phyloP scores from a whole-genome alignment of 2,797 vertebrate species.

The Darevskia nairensis region DNA sequence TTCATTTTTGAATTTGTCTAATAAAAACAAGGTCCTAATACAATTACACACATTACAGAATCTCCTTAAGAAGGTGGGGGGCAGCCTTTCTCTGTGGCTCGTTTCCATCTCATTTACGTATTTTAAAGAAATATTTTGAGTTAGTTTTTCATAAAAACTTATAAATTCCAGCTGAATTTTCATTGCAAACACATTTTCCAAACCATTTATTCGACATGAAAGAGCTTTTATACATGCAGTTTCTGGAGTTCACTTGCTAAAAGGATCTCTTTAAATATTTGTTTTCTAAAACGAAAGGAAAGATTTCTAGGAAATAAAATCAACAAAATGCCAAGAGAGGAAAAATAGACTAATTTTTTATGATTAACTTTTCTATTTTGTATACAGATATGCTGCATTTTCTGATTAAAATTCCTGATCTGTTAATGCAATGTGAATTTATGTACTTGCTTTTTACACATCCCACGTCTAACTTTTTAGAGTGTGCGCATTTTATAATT shows the following conservation, averaged over 20 bases:
- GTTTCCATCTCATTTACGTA: not conserved
- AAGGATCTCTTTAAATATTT: conserved; percentile 26
- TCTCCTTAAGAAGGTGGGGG: not conserved
- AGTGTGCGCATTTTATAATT: conserved; percentile 40
- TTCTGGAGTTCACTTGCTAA: conserved; percentile 13
- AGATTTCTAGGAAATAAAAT: conserved; percentile 55
- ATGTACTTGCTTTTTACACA: conserved; percentile 64
- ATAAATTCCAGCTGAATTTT: conserved; percentile 33
- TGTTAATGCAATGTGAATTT: conserved; percentile 61
- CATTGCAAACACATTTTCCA: conserved; percentile 40
- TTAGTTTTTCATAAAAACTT: conserved; percentile 44
- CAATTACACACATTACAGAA: conserved; percentile 7
- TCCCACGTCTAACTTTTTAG: conserved; percentile 65
- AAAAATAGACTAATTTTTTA: conserved; percentile 70
- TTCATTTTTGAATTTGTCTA: conserved; percentile 41
- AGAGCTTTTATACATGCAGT: not conserved
- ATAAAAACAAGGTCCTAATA: conserved; percentile 29
- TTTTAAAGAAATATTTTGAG: not conserved
- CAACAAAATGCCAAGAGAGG: conserved; percentile 53
- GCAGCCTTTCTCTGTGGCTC: not conserved
- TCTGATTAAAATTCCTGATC: conserved; percentile 64
- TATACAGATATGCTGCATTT: conserved; percentile 74
- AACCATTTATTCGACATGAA: conserved; percentile 23
- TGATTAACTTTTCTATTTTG: conserved; percentile 75
- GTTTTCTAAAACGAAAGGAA: conserved; percentile 64